Evolutionary conservation across 2,797 vertebrate genomes (phyloP).

Genomic region (Gastrophryne carolinensis): DNA sequence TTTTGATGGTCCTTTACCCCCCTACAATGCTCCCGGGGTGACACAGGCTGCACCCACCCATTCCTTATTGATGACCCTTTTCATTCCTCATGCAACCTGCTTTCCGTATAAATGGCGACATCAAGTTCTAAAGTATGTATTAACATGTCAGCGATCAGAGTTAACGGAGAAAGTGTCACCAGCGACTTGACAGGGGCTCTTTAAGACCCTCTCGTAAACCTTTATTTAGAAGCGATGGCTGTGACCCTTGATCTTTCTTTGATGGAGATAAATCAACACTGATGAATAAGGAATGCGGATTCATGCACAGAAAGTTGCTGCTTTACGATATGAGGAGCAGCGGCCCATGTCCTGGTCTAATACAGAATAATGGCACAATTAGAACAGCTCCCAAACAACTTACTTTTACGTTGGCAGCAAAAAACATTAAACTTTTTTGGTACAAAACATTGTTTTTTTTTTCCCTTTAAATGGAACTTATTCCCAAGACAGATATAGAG

Average conservation of each 20-base stretch:
- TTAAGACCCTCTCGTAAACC: neutral
- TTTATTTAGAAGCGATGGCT: constrained; percentile 1
- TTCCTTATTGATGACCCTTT: constrained; percentile 7
- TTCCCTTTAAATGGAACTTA: too few species aligned
- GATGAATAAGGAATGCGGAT: neutral
- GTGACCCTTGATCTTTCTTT: constrained; percentile 13
- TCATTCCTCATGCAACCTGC: constrained; percentile 32
- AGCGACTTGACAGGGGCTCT: neutral
- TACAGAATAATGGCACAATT: too few species aligned
- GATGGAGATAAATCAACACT: neutral
- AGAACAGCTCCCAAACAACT: too few species aligned
- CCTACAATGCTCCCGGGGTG: constrained; percentile 25
- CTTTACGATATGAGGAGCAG: neutral
- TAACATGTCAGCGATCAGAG: neutral
- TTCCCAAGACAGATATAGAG: too few species aligned
- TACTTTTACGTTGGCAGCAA: too few species aligned
- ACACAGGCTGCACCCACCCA: neutral
- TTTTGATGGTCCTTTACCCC: constrained; percentile 53
- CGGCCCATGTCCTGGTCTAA: neutral
- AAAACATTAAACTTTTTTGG: too few species aligned
- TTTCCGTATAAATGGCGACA: constrained; percentile 19
- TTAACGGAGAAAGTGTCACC: neutral
- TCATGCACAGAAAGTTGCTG: neutral
- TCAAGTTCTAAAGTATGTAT: constrained; percentile 33
- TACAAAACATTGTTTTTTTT: too few species aligned